Percentiles rank a stretch among this genome's conserved stretches.
Evolutionary conservation across 1,140 invertebrate genomes (phyloP).

Genomic region (Meteorus sp.): DNA sequence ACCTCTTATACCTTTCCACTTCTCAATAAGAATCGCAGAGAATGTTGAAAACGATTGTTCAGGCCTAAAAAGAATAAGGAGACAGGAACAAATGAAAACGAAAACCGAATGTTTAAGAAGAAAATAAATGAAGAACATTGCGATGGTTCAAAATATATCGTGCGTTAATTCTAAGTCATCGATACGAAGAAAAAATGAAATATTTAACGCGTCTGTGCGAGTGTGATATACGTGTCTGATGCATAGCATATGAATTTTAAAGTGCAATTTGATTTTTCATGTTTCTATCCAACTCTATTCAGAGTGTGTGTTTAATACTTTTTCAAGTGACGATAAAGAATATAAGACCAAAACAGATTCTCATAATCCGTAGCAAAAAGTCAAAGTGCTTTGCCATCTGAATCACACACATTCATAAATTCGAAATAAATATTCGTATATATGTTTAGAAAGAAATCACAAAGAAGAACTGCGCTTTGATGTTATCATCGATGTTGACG

Average conservation of each 20-base stretch:
- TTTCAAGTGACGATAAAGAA: slow-evolving; percentile 35
- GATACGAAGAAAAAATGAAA: slow-evolving; percentile 24
- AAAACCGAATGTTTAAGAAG: too few species aligned
- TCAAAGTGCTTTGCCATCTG: too few species aligned
- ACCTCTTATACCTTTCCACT: not conserved
- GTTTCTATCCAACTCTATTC: slow-evolving; percentile 37
- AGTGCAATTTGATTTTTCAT: slow-evolving; percentile 43
- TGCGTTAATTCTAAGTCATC: slow-evolving; percentile 31
- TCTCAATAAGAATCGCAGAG: slow-evolving; percentile 1
- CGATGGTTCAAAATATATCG: slow-evolving; percentile 15
- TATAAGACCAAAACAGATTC: too few species aligned
- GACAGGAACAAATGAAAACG: too few species aligned
- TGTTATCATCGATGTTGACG: too few species aligned
- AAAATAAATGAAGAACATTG: not conserved
- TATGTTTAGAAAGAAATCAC: too few species aligned
- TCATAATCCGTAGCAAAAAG: not conserved
- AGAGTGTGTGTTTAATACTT: slow-evolving; percentile 49
- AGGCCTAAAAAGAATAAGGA: too few species aligned
- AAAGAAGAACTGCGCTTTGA: too few species aligned
- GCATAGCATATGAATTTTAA: slow-evolving; percentile 27
- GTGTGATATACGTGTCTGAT: slow-evolving; percentile 17
- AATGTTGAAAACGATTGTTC: slow-evolving; percentile 1
- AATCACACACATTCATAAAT: too few species aligned
- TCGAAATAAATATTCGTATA: too few species aligned
- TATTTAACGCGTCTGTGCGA: slow-evolving; percentile 25